Evolutionary conservation across 1,140 invertebrate genomes (phyloP), one percentile per base, ranked within the genome.

Genomic region (Ceratina australensis): DNA sequence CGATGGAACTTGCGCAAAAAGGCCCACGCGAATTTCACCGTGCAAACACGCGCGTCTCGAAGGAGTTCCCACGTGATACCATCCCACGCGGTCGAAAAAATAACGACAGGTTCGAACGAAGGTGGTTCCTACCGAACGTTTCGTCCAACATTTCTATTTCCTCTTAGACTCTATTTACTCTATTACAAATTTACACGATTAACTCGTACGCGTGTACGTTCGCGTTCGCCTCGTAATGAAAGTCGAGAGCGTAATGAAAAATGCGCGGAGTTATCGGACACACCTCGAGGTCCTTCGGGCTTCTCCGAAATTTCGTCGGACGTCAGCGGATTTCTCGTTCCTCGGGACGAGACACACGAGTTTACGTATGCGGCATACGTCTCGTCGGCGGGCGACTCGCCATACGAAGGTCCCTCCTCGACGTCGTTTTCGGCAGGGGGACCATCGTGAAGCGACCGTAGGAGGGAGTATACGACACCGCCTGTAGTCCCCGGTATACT

Each of bases 331-430:
- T 75, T 79, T 22, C 65, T 49, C 63, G 73, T 28, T 59, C 16
- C 20, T 16, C 8, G 42, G 67, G 73, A 72, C 54, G 64, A 64
- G 57, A 54, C 22, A 54, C 61, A 33, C 50, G 49, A 42, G 69
- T 84, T 84, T 84, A 80, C 65, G 83, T 84, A 84, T 84, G 83
- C 82, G 69, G 65, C 67, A 84, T 80, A 69, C 77, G 77, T 82
- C 73, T 61, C 56, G 77, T 50, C 66, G 72, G 54, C 76, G 57
- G 82, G 50, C 61, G 69, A 79, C 49, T 82, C 80, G 67, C 81
- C 72, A 82, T 82, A 82, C 67, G 72, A 67, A 79, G 77, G 63
- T 76, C 52, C 28, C 28, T 75, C 60, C 18, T 24, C 52, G 71
- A 72, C 54, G 82, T 82, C 72, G 80, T 76, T 80, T 76, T 84